phyloP scores from a whole-genome alignment of 2,797 vertebrate genomes.

The Adelosebastes latens region DNA sequence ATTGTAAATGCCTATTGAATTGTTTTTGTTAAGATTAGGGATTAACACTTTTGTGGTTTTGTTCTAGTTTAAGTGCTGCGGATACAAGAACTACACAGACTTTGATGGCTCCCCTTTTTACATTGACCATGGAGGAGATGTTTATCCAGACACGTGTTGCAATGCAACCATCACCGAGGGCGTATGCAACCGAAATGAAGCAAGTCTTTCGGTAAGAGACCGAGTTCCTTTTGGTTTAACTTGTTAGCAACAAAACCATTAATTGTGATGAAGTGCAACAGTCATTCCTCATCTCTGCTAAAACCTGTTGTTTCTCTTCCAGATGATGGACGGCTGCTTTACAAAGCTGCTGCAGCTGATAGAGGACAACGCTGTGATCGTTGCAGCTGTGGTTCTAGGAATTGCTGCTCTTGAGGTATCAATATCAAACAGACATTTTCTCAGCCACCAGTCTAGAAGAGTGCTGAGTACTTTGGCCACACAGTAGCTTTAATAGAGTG shows the following conservation, averaged over 20 bases:
- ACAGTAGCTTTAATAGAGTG: neutral
- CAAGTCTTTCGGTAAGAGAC: fast-evolving
- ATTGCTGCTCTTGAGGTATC: conserved; percentile 84
- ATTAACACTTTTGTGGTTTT: conserved; percentile 6
- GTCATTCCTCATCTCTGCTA: neutral
- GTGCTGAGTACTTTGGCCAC: neutral
- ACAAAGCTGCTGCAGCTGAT: conserved; percentile 63
- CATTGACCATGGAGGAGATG: fast-evolving
- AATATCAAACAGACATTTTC: neutral
- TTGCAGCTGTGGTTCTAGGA: conserved; percentile 80
- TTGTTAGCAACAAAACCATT: neutral
- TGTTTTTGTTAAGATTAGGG: neutral
- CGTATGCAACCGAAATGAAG: fast-evolving
- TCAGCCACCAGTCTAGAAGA: neutral
- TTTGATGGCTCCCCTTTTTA: conserved; percentile 68
- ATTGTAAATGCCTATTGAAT: neutral
- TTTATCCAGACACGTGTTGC: conserved; percentile 75
- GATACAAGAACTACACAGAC: conserved; percentile 80
- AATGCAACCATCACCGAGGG: fast-evolving
- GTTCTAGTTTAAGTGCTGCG: conserved; percentile 82
- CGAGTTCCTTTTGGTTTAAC: neutral
- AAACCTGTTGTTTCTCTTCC: neutral
- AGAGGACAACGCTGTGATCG: conserved; percentile 68
- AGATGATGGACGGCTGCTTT: conserved; percentile 75
- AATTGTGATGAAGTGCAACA: neutral